Percentiles rank a stretch among this genome's conserved stretches.
Evolutionary conservation across 2,797 vertebrate species (phyloP).

Genomic region (Premnoplex brunnescens): DNA sequence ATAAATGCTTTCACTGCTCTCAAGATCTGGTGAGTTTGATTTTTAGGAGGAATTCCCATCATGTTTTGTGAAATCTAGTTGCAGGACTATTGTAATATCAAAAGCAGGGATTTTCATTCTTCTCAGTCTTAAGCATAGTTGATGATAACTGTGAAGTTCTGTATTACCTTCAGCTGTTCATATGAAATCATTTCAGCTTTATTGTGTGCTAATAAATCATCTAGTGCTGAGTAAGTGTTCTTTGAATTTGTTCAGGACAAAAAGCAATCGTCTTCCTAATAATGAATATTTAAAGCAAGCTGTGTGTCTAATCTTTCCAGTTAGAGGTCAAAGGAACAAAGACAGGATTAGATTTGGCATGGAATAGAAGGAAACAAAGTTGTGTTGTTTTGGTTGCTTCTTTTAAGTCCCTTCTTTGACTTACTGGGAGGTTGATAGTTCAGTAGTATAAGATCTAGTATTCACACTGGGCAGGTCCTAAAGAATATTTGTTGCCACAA

Average conservation of each 20-base stretch:
- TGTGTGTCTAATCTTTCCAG: neutral
- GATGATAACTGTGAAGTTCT: neutral
- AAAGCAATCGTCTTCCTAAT: neutral
- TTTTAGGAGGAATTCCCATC: neutral
- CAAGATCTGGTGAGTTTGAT: neutral
- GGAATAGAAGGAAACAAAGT: neutral
- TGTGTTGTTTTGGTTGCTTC: neutral
- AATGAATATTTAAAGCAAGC: constrained; percentile 1
- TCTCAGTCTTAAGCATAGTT: neutral
- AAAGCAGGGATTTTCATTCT: neutral
- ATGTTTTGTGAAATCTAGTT: neutral
- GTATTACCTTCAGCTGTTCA: neutral
- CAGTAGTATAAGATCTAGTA: neutral
- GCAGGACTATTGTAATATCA: neutral
- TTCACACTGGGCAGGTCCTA: neutral
- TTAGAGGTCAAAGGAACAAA: neutral
- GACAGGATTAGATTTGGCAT: neutral
- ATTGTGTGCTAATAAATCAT: neutral
- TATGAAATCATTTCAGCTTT: neutral
- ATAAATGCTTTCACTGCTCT: neutral
- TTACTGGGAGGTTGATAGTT: neutral
- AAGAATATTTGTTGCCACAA: neutral
- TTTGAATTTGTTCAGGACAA: neutral
- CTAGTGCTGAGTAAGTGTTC: neutral
- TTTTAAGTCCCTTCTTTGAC: neutral